A percentile compares a stretch with the other conserved stretches of the same genome.
Evolutionary conservation across 2,797 vertebrate genomes (phyloP).

Genomic region (Bothrops alternatus): DNA sequence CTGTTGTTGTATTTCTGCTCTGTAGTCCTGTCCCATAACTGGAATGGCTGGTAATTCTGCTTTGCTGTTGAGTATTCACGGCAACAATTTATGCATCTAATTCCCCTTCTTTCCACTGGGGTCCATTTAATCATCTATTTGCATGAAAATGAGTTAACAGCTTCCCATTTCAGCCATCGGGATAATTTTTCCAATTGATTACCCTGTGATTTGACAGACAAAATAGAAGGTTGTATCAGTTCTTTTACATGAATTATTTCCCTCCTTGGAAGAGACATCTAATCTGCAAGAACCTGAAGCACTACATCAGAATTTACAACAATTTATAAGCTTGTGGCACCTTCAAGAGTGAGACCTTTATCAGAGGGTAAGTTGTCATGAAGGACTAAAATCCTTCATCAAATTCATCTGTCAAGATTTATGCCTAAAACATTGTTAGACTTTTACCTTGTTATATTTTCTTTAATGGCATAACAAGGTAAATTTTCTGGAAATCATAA

Average conservation of each 20-base stretch:
- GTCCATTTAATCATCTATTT: not conserved
- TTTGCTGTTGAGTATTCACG: not conserved
- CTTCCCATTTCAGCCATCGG: not conserved
- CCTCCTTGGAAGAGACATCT: not conserved
- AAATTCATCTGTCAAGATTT: not conserved
- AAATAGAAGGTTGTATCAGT: not conserved
- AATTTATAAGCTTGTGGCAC: not conserved
- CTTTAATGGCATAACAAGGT: not conserved
- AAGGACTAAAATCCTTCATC: not conserved
- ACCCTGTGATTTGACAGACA: not conserved
- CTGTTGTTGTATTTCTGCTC: not conserved
- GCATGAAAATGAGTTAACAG: conserved; percentile 9
- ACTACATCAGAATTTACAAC: not conserved
- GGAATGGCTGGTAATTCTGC: rapidly evolving
- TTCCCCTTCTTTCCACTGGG: not conserved
- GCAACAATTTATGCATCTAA: not conserved
- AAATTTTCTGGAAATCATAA: not conserved
- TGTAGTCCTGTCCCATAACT: not conserved
- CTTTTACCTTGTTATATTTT: not conserved
- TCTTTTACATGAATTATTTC: not conserved
- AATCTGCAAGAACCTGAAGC: not conserved
- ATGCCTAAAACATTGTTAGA: not conserved
- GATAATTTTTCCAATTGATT: not conserved
- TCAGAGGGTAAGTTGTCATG: not conserved
- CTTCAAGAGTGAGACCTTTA: not conserved